A percentile compares a stretch with the other conserved stretches of the same genome.
Conservation (phyloP, 1,140 invertebrate species). For the Goniozus legneri region DNA sequence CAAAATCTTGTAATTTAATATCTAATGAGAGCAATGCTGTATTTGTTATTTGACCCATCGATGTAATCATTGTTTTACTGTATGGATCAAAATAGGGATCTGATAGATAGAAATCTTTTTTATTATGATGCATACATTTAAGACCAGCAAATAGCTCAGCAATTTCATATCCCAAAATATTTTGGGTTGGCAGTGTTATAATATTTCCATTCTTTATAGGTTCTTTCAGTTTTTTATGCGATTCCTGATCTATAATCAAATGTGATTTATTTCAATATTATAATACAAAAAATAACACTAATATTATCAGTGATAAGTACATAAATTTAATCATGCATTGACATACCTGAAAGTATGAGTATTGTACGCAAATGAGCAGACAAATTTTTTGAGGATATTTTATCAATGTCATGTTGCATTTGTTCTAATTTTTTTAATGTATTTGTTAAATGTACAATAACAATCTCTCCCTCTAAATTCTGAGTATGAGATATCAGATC, state of each 20-base stretch:
- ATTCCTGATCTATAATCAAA: constrained; percentile 31
- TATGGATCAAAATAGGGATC: constrained; percentile 50
- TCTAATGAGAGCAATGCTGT: constrained; percentile 43
- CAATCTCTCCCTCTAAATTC: constrained; percentile 35
- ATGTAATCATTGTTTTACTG: constrained; percentile 44
- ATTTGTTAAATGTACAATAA: constrained; percentile 48
- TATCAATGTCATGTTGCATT: constrained; percentile 30
- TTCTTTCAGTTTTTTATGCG: constrained; percentile 29
- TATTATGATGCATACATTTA: constrained; percentile 37
- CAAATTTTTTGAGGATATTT: constrained; percentile 27
- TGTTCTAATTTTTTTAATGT: constrained; percentile 27
- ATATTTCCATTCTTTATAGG: constrained; percentile 32
- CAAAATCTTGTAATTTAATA: constrained; percentile 41
- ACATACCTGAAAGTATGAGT: constrained; percentile 40
- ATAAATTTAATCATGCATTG: background rate
- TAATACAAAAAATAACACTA: background rate
- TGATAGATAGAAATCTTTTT: constrained; percentile 46
- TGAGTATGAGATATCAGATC: constrained; percentile 35
- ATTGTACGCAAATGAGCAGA: constrained; percentile 36
- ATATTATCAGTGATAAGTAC: constrained; percentile 1
- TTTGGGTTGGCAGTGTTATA: constrained; percentile 43
- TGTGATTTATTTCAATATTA: background rate
- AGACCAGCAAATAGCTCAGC: constrained; percentile 43
- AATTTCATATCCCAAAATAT: constrained; percentile 48
- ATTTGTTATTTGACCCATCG: constrained; percentile 41